These are phyloP conservation scores for Labeo rohita DNA, from an alignment of 2,113 vertebrate species.

Conservation along the genomic window DNA sequence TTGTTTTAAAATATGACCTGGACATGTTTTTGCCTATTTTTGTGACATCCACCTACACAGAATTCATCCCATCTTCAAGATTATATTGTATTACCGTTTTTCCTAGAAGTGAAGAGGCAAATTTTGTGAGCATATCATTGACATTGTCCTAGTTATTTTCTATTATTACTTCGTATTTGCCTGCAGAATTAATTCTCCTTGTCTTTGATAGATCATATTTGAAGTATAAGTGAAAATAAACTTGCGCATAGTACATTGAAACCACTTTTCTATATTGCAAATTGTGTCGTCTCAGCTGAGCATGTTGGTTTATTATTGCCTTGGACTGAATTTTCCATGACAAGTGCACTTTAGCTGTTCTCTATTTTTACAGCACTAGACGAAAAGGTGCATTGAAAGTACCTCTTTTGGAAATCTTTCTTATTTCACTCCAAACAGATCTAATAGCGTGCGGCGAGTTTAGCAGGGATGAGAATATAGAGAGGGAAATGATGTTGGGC, in stretches of 20 bases:
- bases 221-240: conserved; percentile 6
- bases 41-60: not conserved
- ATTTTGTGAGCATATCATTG: not conserved
- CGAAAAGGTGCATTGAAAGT: not conserved
- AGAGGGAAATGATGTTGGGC: conserved; percentile 32
- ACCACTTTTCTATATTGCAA: conserved; percentile 11
- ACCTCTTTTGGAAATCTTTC: conserved; percentile 24
- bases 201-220: not conserved
- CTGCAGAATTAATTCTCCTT: not conserved
- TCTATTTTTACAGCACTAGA: conserved; percentile 28
- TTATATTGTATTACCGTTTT: not conserved
- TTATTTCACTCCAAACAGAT: conserved; percentile 46
- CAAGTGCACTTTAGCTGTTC: conserved; percentile 34
- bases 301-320: conserved; percentile 7
- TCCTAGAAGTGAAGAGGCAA: not conserved
- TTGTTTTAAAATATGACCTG: too few relatives aligned
- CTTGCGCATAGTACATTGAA: not conserved
- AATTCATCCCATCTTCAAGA: not conserved
- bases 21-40: not conserved
- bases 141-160: not conserved
- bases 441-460: conserved; percentile 11
- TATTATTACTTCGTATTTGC: not conserved
- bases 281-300: conserved; percentile 3
- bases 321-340: conserved; percentile 25
- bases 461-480: conserved; percentile 35